Evolutionary conservation across 2,113 vertebrate species (phyloP), one percentile per base, ranked within the genome.

Genomic region (Ramphastos sulfuratus): DNA sequence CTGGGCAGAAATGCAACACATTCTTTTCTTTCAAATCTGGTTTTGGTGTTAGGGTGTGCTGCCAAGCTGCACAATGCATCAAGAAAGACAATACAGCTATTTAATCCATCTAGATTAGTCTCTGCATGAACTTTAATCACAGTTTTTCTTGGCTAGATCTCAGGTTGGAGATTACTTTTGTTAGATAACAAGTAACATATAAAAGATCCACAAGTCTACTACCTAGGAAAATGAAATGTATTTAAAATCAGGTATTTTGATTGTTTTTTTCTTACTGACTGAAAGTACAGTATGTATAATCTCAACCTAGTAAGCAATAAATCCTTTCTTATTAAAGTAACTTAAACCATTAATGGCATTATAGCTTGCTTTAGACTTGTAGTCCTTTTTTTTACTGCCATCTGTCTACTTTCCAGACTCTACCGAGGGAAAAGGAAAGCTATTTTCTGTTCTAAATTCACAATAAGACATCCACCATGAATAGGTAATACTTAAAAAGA

Each of bases 291-390:
- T 97, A 95, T 83, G 71, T 87, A 71, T 87, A 30, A 46, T 58
- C 71, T 54, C 27, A 27, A 54, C 6, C 44, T 74, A 50, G 74
- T 78, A 94, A 95, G 42, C 73, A 93, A 88, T 65, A 82, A 92
- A 97, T 90, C 96, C 87, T 82, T 95, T 84, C 93, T 96, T 83
- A 48, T 86, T 97, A 94, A 94, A 93, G 76, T 60, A 56, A 92
- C 80, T 95, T 89, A 95, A 97, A 83, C 81, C 93, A 91, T 91
- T 96, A 96, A 96, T 77, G 66, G 85, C 73, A 96, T 97, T 96
- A 95, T 9, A 46, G 52, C 77, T n/a, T 82, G 93, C 83, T 90
- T 96, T 85, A 95, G 92, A 94, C 92, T 95, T 96, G 89, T 72
- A 64, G 83, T 42, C 42, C 12, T 78, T 87, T 85, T 73, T 73